These are phyloP conservation scores for Cephalopterus ornatus DNA, from an alignment of 2,113 vertebrate species.

Conservation along the genomic window DNA sequence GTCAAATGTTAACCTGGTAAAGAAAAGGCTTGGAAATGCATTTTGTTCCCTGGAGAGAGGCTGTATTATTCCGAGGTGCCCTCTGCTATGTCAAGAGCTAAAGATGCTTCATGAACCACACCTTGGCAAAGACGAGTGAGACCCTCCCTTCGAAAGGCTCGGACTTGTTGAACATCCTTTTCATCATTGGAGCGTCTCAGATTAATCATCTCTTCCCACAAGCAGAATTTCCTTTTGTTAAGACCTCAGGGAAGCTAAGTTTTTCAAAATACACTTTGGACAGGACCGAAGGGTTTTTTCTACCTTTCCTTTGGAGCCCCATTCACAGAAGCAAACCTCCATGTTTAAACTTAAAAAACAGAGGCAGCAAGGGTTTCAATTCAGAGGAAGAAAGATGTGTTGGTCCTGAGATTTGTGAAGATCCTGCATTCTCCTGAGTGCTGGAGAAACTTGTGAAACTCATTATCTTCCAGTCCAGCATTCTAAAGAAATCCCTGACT, in stretches of 20 bases:
- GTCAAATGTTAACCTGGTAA: constrained; percentile 57
- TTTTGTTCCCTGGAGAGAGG: constrained; percentile 63
- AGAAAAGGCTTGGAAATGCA: constrained; percentile 60
- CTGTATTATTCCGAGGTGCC: constrained; percentile 59
- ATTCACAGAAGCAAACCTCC: constrained; percentile 57
- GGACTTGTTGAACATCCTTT: constrained; percentile 5
- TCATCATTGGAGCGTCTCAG: background rate
- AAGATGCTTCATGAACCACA: constrained; percentile 37
- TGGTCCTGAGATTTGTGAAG: background rate
- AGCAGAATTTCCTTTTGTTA: constrained; percentile 54
- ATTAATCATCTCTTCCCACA: constrained; percentile 1
- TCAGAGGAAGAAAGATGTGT: background rate
- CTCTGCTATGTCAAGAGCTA: constrained; percentile 61
- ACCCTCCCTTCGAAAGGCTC: constrained; percentile 8
- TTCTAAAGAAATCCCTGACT: background rate
- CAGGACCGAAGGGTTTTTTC: background rate
- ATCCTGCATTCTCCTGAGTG: background rate
- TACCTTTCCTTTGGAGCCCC: constrained; percentile 14
- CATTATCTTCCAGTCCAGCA: background rate
- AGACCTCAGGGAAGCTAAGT: constrained; percentile 26
- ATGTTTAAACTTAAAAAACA: constrained; percentile 55
- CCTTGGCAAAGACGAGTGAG: constrained; percentile 11
- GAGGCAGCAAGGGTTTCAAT: constrained; percentile 29
- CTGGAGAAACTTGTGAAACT: constrained; percentile 8
- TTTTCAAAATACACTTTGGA: constrained; percentile 28